These are phyloP conservation scores for Perdita meconis DNA, from an alignment of 2,888 invertebrate genomes.

Conservation along the genomic window DNA sequence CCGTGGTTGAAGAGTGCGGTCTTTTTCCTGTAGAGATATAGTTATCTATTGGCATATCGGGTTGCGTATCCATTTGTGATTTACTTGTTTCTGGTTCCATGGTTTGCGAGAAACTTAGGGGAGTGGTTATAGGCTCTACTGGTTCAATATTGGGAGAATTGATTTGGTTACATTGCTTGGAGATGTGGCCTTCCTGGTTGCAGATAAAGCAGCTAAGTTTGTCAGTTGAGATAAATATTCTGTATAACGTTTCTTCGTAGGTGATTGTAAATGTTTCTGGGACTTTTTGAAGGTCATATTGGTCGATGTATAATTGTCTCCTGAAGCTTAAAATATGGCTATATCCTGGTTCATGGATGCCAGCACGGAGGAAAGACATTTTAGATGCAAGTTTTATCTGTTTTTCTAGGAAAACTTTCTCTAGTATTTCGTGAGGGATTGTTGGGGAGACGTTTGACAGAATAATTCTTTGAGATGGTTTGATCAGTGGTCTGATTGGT, in stretches of 20 bases:
- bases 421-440: not conserved
- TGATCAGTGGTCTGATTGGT: not conserved
- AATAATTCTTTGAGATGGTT: constrained; percentile 1
- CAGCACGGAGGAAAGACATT: not conserved
- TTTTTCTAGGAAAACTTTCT: not conserved
- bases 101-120: too few species aligned
- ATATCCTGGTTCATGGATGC: not conserved
- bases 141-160: too few species aligned
- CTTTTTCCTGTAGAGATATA: too few species aligned
- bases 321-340: constrained; percentile 1
- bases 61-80: too few species aligned
- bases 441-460: not conserved
- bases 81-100: too few species aligned
- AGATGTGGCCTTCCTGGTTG: not conserved
- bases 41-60: too few species aligned
- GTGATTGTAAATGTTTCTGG: not conserved
- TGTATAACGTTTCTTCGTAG: not conserved
- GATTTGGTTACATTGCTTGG: too few species aligned
- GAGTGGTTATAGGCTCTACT: too few species aligned
- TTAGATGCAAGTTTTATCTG: not conserved
- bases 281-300: not conserved
- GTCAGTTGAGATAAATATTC: not conserved
- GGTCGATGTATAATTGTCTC: not conserved
- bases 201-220: not conserved
- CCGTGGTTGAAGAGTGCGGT: too few species aligned